A percentile compares a stretch with the other conserved stretches of the same genome.
Evolutionary conservation across 2,113 vertebrate genomes (phyloP).

Genomic region (Eleginops maclovinus): DNA sequence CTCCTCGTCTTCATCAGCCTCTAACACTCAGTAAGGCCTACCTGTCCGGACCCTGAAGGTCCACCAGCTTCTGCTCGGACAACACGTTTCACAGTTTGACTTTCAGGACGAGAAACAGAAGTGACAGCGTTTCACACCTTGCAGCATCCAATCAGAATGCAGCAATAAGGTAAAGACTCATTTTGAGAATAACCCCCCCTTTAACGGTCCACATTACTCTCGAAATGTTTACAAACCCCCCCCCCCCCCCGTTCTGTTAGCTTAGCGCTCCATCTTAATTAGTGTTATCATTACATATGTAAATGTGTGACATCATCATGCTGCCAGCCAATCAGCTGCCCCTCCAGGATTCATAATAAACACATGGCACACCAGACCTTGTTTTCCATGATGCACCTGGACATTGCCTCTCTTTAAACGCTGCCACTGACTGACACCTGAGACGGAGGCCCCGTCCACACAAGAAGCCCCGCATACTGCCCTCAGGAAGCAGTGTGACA

Average conservation of each 20-base stretch:
- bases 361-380: neutral
- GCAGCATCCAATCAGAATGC: neutral
- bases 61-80: constrained; percentile 40
- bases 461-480: constrained; percentile 20
- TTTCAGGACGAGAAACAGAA: constrained; percentile 1
- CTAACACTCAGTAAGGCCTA: constrained; percentile 69
- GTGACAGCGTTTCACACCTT: constrained; percentile 12
- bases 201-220: too few species aligned
- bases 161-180: too few species aligned
- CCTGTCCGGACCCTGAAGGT: constrained; percentile 36
- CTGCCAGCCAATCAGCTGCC: constrained; percentile 15
- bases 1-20: constrained; percentile 78
- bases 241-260: too few species aligned
- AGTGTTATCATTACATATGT: constrained; percentile 26
- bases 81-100: constrained; percentile 65
- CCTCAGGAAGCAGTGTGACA: constrained; percentile 14
- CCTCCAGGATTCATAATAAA: neutral
- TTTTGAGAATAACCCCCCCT: too few species aligned
- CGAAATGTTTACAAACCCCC: too few species aligned
- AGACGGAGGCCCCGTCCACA: constrained; percentile 10
- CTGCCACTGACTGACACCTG: constrained; percentile 21
- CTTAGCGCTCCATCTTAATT: constrained; percentile 6
- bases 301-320: constrained; percentile 10
- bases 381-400: constrained; percentile 13
- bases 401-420: neutral